phyloP scores from a whole-genome alignment of 1,140 invertebrate species.

The Papilio glaucus region DNA sequence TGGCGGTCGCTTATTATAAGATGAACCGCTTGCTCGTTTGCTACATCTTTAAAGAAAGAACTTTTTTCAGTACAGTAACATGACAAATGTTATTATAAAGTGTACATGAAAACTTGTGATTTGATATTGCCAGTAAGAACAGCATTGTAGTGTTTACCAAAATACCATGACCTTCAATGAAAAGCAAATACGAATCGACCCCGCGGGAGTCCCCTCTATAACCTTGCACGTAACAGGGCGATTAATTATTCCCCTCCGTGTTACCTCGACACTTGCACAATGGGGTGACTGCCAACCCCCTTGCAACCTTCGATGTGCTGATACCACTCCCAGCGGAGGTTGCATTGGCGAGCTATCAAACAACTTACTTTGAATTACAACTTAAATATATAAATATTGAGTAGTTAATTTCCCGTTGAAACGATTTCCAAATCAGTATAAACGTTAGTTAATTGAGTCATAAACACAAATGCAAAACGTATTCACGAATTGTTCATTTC shows the following conservation, averaged over 20 bases:
- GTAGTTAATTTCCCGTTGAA: not conserved
- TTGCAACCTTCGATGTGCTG: slow-evolving; percentile 26
- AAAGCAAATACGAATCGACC: slow-evolving; percentile 27
- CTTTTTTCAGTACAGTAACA: too few relatives aligned
- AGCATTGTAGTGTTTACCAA: not conserved
- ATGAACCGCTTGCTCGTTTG: too few relatives aligned
- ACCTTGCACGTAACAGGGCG: slow-evolving; percentile 35
- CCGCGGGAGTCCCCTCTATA: not conserved
- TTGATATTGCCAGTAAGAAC: not conserved
- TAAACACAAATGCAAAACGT: not conserved
- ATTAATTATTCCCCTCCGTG: slow-evolving; percentile 51
- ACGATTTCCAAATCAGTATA: too few relatives aligned
- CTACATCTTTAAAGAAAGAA: too few relatives aligned
- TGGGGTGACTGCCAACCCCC: slow-evolving; percentile 43
- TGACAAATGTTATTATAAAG: too few relatives aligned
- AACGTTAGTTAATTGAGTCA: not conserved
- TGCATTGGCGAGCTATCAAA: slow-evolving; percentile 50
- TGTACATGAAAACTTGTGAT: too few relatives aligned
- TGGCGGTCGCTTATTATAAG: too few relatives aligned
- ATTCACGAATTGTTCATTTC: not conserved
- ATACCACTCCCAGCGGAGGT: slow-evolving; percentile 36
- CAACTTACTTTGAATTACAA: slow-evolving; percentile 41
- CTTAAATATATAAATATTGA: not conserved
- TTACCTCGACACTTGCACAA: slow-evolving; percentile 45
- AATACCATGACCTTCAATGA: slow-evolving; percentile 21